Evolutionary conservation across 2,797 vertebrate species (phyloP).

Genomic region (Nothura maculosa): DNA sequence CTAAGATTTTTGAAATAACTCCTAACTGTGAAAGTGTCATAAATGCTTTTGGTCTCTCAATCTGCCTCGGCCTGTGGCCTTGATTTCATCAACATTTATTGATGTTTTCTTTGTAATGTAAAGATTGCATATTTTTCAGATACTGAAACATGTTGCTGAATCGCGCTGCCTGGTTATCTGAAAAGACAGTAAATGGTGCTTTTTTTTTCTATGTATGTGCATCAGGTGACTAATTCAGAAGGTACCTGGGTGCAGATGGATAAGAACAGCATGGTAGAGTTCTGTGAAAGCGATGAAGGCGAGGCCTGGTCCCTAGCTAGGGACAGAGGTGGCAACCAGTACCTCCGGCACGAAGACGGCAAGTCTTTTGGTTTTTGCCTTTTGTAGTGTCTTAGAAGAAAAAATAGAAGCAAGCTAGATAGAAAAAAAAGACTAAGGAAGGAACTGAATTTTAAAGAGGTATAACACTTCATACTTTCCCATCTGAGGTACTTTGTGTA

Average conservation of each 20-base stretch:
- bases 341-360: conserved; percentile 97
- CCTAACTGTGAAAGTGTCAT: background rate
- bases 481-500: background rate
- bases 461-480: background rate
- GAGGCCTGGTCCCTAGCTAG: conserved; percentile 98
- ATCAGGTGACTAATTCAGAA: conserved; percentile 97
- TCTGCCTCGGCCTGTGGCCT: conserved; percentile 79
- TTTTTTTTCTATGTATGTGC: conserved; percentile 80
- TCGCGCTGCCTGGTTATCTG: conserved; percentile 17
- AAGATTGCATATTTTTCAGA: conserved; percentile 46
- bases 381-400: conserved; percentile 34
- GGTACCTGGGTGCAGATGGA: conserved; percentile 99
- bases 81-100: conserved; percentile 78
- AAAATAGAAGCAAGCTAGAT: background rate
- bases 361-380: conserved; percentile 73
- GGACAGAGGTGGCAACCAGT: conserved; percentile 97
- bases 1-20: conserved; percentile 28
- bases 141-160: conserved; percentile 65
- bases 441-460: background rate
- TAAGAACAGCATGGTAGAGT: conserved; percentile 99
- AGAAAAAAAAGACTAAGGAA: background rate
- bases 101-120: background rate
- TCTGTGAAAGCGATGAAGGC: conserved; percentile 99
- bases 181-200: conserved; percentile 74
- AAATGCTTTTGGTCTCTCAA: conserved; percentile 48